phyloP scores from a whole-genome alignment of 2,888 invertebrate species.

The Dasysyrphus albostriatus region DNA sequence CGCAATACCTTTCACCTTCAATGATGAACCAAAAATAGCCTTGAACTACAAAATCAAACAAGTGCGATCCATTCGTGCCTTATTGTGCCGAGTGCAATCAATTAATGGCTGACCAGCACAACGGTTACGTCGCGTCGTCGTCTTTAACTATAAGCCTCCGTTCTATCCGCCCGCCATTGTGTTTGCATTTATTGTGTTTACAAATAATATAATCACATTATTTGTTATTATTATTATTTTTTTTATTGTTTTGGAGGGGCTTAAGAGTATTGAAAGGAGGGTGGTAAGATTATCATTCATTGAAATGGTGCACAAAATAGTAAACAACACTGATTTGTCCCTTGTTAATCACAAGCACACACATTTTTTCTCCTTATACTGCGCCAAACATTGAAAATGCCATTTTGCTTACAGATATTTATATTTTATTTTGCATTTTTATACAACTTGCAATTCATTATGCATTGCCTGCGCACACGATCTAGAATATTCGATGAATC shows the following conservation, averaged over 20 bases:
- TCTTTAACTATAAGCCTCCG: slow-evolving; percentile 37
- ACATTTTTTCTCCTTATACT: not conserved
- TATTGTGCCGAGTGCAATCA: slow-evolving; percentile 13
- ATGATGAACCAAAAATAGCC: not conserved
- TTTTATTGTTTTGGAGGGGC: slow-evolving; percentile 31
- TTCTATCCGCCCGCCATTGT: slow-evolving; percentile 54
- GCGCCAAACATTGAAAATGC: not conserved
- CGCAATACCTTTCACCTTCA: not conserved
- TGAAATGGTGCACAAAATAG: not conserved
- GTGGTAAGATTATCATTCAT: slow-evolving; percentile 5
- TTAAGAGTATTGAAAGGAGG: not conserved
- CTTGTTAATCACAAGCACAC: not conserved
- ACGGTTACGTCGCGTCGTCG: not conserved
- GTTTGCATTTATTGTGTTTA: slow-evolving; percentile 56
- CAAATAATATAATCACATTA: slow-evolving; percentile 33
- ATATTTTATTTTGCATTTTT: not conserved
- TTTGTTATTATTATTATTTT: slow-evolving; percentile 53
- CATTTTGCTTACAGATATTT: not conserved
- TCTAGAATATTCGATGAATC: not conserved
- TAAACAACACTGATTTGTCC: not conserved
- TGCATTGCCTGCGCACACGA: not conserved
- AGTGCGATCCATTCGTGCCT: not conserved
- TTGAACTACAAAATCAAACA: not conserved
- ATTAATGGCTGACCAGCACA: slow-evolving; percentile 5
- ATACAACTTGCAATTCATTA: not conserved